phyloP scores from a whole-genome alignment of 53 echinoderm and acorn worm genomes.

The Luidia sarsii region DNA sequence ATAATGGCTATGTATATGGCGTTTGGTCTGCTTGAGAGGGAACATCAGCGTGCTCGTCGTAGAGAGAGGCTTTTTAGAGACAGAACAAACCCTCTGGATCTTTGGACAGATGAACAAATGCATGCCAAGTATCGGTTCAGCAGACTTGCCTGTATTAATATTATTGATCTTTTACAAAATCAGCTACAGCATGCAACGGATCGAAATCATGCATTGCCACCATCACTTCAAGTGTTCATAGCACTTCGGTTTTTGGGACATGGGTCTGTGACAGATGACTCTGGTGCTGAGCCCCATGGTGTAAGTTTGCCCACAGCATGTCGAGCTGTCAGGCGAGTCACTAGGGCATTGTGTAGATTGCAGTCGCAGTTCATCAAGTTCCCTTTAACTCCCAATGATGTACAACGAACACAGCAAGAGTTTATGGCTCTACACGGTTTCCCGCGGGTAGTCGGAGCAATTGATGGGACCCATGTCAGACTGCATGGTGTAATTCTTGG shows the following conservation, averaged over 20 bases:
- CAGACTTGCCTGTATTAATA: conserved; percentile 24
- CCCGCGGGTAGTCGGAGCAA: not conserved
- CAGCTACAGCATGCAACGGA: conserved; percentile 26
- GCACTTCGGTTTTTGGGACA: conserved; percentile 31
- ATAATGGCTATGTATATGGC: conserved; percentile 22
- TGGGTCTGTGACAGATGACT: conserved; percentile 30
- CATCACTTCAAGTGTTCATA: conserved; percentile 31
- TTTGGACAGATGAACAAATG: conserved; percentile 29
- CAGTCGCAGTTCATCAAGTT: conserved; percentile 49
- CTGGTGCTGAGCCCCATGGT: conserved; percentile 8
- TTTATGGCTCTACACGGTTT: not conserved
- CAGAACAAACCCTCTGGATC: conserved; percentile 33
- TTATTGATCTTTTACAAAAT: conserved; percentile 29
- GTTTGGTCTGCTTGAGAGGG: conserved; percentile 22
- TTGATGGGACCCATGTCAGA: conserved; percentile 24
- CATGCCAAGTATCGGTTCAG: conserved; percentile 38
- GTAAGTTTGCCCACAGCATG: not conserved
- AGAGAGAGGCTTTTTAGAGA: conserved; percentile 35
- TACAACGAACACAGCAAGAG: not conserved
- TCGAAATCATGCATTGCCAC: conserved; percentile 28
- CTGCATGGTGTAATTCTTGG: conserved; percentile 21
- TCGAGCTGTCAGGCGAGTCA: not conserved
- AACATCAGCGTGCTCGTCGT: conserved; percentile 14
- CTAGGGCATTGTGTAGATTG: not conserved
- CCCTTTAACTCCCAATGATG: not conserved